phyloP scores from a whole-genome alignment of 2,797 vertebrate genomes.

The Sus cebifrons region DNA sequence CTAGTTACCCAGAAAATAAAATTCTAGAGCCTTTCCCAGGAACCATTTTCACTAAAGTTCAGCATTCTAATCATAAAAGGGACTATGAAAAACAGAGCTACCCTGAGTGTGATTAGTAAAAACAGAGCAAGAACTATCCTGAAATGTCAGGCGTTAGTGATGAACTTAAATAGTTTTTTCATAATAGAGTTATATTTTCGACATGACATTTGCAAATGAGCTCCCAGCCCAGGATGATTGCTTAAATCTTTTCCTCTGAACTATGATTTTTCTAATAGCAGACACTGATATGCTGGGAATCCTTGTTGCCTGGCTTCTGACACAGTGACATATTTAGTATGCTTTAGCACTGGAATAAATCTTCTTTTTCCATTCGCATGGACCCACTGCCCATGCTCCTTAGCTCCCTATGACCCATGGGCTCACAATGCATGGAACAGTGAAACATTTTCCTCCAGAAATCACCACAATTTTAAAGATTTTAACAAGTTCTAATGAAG shows the following conservation, averaged over 20 bases:
- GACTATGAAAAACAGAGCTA: conserved; percentile 61
- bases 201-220: conserved; percentile 76
- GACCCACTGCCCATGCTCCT: neutral
- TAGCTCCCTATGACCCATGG: neutral
- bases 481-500: conserved; percentile 39
- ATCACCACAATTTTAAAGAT: neutral
- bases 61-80: conserved; percentile 51
- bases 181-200: conserved; percentile 67
- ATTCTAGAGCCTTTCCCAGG: neutral
- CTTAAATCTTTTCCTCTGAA: conserved; percentile 62
- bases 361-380: neutral
- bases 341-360: neutral
- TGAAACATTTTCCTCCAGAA: neutral
- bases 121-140: conserved; percentile 57
- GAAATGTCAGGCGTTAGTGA: conserved; percentile 75
- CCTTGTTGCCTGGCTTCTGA: neutral
- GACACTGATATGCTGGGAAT: neutral
- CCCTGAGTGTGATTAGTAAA: conserved; percentile 54
- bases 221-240: conserved; percentile 60
- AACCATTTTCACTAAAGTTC: conserved; percentile 50
- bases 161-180: conserved; percentile 70
- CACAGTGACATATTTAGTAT: neutral
- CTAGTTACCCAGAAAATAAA: conserved; percentile 58
- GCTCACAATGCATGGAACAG: neutral
- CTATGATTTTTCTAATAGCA: conserved; percentile 60